phyloP scores from a whole-genome alignment of 2,888 invertebrate genomes.

The Drosophila kanekoi region DNA sequence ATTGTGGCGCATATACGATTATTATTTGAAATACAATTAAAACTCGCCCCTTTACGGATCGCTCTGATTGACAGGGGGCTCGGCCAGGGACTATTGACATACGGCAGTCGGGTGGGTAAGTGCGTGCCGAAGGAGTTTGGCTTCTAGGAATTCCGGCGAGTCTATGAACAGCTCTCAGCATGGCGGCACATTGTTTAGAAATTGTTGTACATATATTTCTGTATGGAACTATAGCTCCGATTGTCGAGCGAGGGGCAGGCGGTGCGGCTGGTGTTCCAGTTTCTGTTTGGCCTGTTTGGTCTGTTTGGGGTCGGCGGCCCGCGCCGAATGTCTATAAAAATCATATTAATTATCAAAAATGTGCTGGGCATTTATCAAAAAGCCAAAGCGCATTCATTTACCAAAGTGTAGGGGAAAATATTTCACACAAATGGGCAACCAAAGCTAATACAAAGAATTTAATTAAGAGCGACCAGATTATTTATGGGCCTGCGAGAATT shows the following conservation, averaged over 20 bases:
- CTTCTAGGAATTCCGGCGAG: conserved; percentile 32
- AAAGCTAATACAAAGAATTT: conserved; percentile 60
- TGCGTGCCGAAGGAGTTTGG: conserved; percentile 30
- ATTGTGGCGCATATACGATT: conserved; percentile 23
- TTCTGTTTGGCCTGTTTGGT: no score
- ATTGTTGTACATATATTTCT: not conserved
- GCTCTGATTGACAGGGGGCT: conserved; percentile 66
- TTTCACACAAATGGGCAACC: conserved; percentile 51
- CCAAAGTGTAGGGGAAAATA: conserved; percentile 55
- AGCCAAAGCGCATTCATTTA: conserved; percentile 50
- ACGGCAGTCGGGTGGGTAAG: conserved; percentile 9
- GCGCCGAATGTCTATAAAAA: conserved; percentile 45
- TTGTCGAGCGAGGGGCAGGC: no score
- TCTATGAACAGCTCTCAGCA: conserved; percentile 42
- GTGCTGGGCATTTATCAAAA: conserved; percentile 51
- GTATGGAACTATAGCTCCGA: not conserved
- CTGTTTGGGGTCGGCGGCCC: conserved; percentile 33
- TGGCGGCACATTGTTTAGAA: conserved; percentile 48
- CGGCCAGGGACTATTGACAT: conserved; percentile 36
- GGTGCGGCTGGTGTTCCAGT: conserved; percentile 23
- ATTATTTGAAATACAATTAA: conserved; percentile 72
- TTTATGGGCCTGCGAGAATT: conserved; percentile 62
- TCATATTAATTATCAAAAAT: conserved; percentile 58
- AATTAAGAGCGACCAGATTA: conserved; percentile 66
- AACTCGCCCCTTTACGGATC: conserved; percentile 40